Evolutionary conservation across 2,888 invertebrate species (phyloP).

Genomic region (Apodemia mormo): DNA sequence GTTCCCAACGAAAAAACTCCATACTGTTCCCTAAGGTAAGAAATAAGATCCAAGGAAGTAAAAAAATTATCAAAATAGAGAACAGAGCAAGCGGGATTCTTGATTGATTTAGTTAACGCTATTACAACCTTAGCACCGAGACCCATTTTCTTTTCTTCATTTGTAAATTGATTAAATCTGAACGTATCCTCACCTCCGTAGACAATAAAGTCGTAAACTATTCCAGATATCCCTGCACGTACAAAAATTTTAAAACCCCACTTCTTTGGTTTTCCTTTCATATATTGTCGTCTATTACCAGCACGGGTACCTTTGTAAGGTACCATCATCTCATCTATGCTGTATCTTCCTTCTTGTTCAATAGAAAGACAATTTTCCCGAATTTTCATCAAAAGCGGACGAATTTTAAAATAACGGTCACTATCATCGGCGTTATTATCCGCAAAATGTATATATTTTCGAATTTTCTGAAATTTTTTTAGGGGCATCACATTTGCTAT

Average conservation of each 20-base stretch:
- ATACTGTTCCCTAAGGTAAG: slow-evolving; percentile 16
- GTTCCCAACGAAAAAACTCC: slow-evolving; percentile 33
- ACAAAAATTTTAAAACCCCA: slow-evolving; percentile 21
- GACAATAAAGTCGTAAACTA: slow-evolving; percentile 39
- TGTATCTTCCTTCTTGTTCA: slow-evolving; percentile 29
- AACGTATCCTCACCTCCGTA: slow-evolving; percentile 40
- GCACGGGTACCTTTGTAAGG: slow-evolving; percentile 42
- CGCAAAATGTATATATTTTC: slow-evolving; percentile 13
- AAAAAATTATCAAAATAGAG: slow-evolving; percentile 36
- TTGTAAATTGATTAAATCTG: not conserved
- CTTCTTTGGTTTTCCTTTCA: slow-evolving; percentile 41
- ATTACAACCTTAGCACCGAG: slow-evolving; percentile 40
- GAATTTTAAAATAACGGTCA: slow-evolving; percentile 31
- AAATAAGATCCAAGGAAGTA: slow-evolving; percentile 24
- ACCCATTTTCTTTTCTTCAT: slow-evolving; percentile 36
- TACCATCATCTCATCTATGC: slow-evolving; percentile 41
- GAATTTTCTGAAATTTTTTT: slow-evolving; percentile 17
- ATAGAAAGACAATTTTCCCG: slow-evolving; percentile 30
- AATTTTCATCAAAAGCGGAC: slow-evolving; percentile 30
- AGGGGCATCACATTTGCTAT: slow-evolving; percentile 17
- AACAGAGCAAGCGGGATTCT: slow-evolving; percentile 25
- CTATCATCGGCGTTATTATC: slow-evolving; percentile 31
- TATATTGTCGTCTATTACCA: slow-evolving; percentile 39
- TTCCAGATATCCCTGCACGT: not conserved
- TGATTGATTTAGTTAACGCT: slow-evolving; percentile 36